Conservation (phyloP, 2,113 vertebrate species). For the Antechinus stuartii region DNA sequence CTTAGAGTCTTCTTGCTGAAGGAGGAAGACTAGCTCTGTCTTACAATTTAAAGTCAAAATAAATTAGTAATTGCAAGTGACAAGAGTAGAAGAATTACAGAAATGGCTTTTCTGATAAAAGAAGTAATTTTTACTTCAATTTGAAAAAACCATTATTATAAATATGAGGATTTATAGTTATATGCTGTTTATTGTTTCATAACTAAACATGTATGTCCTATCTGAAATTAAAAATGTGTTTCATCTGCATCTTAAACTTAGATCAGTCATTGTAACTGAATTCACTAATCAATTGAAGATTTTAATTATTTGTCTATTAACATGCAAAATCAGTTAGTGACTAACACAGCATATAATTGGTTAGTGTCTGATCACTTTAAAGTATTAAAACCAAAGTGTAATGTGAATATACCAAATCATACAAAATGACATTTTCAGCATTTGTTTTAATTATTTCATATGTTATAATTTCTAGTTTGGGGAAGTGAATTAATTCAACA, state of each 20-base stretch:
- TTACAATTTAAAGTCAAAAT: background rate
- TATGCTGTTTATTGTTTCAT: background rate
- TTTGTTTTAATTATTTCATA: too few species aligned
- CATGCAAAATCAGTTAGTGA: background rate
- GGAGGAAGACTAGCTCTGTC: background rate
- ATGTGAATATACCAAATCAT: background rate
- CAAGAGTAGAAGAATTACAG: background rate
- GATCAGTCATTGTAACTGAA: background rate
- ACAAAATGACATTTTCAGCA: background rate
- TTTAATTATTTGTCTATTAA: background rate
- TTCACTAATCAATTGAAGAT: background rate
- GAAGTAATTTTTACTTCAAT: background rate
- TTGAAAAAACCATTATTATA: background rate
- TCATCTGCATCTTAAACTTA: background rate
- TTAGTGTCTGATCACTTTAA: background rate
- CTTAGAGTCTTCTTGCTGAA: background rate
- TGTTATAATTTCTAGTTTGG: too few species aligned
- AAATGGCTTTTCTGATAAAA: background rate
- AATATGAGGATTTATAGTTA: background rate
- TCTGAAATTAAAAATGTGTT: background rate
- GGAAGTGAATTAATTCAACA: too few species aligned
- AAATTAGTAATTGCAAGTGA: background rate
- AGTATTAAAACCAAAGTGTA: background rate
- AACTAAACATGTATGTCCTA: background rate
- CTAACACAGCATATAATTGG: background rate